Conservation (phyloP, 2,888 invertebrate species). For the Hedya salicella region DNA sequence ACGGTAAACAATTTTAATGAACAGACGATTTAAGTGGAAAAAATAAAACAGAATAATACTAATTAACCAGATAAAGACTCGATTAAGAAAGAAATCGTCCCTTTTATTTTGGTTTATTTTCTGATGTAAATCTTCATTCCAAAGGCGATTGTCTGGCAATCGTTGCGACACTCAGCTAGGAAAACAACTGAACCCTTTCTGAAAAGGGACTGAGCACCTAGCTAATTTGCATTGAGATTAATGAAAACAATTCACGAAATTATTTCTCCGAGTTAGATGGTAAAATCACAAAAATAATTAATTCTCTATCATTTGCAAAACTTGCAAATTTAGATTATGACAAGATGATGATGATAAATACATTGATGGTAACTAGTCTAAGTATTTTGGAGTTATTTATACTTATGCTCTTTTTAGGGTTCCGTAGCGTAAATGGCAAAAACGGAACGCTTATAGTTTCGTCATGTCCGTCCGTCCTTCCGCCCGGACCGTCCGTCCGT, state of each 20-base stretch:
- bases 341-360: no score
- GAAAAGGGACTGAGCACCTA: conserved; percentile 52
- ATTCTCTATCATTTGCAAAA: background rate
- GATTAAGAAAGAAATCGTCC: background rate
- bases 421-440: no score
- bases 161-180: conserved; percentile 72
- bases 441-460: no score
- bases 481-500: no score
- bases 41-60: background rate
- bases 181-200: conserved; percentile 79
- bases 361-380: no score
- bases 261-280: conserved; percentile 41
- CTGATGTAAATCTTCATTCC: conserved; percentile 64
- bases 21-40: background rate
- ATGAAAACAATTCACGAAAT: conserved; percentile 50
- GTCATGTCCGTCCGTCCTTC: no score
- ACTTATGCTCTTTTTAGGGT: no score
- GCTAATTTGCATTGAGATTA: conserved; percentile 76
- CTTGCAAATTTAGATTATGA: no score
- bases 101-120: conserved; percentile 39
- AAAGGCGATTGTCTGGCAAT: conserved; percentile 65
- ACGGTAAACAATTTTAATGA: no score
- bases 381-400: no score
- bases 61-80: background rate
- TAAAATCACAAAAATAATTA: conserved; percentile 16